Conservation (phyloP, 2,888 invertebrate species). For the Rotaria macrura region DNA sequence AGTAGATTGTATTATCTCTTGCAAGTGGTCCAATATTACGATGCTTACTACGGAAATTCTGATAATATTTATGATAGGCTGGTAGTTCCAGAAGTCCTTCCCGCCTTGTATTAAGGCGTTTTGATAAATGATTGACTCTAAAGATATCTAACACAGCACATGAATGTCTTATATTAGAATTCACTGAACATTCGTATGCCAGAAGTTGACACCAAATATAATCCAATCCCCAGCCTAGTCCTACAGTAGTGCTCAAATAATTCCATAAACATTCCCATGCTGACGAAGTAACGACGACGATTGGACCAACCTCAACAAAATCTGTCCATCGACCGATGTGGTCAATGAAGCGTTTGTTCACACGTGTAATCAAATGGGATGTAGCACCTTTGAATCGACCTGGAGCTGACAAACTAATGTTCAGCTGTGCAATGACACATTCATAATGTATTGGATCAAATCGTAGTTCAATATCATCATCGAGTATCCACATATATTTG, state of each 20-base stretch:
- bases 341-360: neutral
- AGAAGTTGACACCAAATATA: neutral
- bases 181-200: neutral
- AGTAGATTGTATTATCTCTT: neutral
- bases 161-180: neutral
- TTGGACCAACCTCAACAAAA: neutral
- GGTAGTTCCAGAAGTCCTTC: neutral
- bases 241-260: neutral
- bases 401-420: neutral
- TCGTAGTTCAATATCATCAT: neutral
- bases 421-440: neutral
- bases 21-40: neutral
- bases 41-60: neutral
- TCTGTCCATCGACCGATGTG: constrained; percentile 1
- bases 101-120: neutral
- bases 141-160: neutral
- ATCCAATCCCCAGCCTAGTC: neutral
- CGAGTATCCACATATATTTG: neutral
- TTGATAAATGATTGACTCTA: neutral
- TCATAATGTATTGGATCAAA: neutral
- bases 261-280: neutral
- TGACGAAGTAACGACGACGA: neutral
- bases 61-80: neutral
- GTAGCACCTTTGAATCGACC: neutral
- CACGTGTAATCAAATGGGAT: neutral